Evolutionary conservation across 2,888 invertebrate genomes (phyloP).

Genomic region (Noctua janthe): DNA sequence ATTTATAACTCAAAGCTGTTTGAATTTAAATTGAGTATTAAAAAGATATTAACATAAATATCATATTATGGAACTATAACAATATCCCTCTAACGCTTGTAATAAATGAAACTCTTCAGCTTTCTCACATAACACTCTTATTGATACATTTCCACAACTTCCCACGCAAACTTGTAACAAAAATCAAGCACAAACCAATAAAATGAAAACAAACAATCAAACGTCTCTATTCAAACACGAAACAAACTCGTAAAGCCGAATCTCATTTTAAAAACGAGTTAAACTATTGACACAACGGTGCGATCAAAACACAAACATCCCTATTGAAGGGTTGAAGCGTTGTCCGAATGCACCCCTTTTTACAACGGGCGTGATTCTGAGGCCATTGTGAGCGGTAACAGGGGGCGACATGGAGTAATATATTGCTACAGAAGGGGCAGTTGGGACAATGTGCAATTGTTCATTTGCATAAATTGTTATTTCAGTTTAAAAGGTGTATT

Average conservation of each 20-base stretch:
- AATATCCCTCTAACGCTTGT: background rate
- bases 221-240: conserved; percentile 46
- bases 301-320: conserved; percentile 65
- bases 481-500: background rate
- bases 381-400: conserved; percentile 66
- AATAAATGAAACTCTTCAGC: background rate
- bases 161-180: conserved; percentile 33
- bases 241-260: conserved; percentile 59
- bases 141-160: conserved; percentile 20
- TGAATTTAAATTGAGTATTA: conserved; percentile 20
- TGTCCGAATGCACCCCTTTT: conserved; percentile 62
- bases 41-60: conserved; percentile 15
- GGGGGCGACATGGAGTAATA: conserved; percentile 22
- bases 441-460: conserved; percentile 11
- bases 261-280: conserved; percentile 53
- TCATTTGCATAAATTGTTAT: background rate
- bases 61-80: background rate
- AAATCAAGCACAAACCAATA: conserved; percentile 33
- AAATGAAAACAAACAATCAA: conserved; percentile 43
- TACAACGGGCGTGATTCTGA: conserved; percentile 67
- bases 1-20: background rate
- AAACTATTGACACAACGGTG: conserved; percentile 65
- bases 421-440: conserved; percentile 21
- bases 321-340: conserved; percentile 50
- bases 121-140: background rate